A percentile compares a stretch with the other conserved stretches of the same genome.
Conservation (phyloP, 2,797 vertebrate species). For the Gila robusta region DNA sequence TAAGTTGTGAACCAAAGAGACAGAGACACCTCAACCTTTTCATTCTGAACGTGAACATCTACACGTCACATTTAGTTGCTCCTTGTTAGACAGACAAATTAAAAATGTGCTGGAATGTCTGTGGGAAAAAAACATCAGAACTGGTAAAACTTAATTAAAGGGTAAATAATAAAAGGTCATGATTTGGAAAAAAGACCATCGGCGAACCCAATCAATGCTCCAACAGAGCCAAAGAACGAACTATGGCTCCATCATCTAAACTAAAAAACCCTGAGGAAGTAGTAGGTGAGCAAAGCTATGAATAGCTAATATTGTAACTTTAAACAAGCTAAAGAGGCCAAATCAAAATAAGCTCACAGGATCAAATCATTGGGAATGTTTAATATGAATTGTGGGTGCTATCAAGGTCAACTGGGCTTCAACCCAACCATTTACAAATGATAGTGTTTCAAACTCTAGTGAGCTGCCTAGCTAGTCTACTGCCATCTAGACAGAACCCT, state of each 20-base stretch:
- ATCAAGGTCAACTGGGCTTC: neutral
- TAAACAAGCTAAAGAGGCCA: neutral
- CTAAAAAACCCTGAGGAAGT: neutral
- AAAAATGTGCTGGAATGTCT: neutral
- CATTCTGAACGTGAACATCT: slow-evolving; percentile 28
- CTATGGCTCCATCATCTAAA: neutral
- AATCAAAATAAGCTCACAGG: neutral
- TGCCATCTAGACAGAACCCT: too few relatives aligned
- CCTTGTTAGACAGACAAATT: slow-evolving; percentile 5
- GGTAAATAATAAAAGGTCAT: slow-evolving; percentile 28
- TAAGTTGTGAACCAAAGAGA: slow-evolving; percentile 6
- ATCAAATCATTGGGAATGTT: neutral
- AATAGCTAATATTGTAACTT: neutral
- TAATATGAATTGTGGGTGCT: slow-evolving; percentile 21
- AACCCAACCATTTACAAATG: neutral
- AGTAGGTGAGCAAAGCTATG: neutral
- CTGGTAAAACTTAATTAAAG: slow-evolving; percentile 15
- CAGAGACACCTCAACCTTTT: slow-evolving; percentile 37
- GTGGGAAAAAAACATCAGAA: neutral
- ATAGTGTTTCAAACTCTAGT: neutral
- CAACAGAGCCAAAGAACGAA: neutral
- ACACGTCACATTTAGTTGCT: slow-evolving; percentile 13
- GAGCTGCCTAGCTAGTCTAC: neutral
- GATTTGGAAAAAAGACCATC: neutral
- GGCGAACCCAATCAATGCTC: neutral